A percentile compares a stretch with the other conserved stretches of the same genome.
Conservation (phyloP, 1,140 invertebrate genomes). For the Archegozetes longisetosus region DNA sequence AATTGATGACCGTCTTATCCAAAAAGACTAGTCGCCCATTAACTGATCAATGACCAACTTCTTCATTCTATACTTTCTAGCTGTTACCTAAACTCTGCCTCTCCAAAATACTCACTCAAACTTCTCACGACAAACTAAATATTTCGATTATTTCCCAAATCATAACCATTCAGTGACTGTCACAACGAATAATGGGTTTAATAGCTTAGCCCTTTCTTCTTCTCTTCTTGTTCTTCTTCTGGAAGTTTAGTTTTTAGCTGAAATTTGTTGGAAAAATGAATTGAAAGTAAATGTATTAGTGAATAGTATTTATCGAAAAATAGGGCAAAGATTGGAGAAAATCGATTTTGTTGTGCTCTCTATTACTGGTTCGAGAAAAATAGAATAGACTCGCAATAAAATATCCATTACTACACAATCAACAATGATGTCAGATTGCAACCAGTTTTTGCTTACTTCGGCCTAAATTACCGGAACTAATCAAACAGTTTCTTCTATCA, state of each 20-base stretch:
- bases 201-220: no score
- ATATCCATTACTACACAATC: not conserved
- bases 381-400: not conserved
- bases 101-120: no score
- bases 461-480: not conserved
- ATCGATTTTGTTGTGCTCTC: not conserved
- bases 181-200: no score
- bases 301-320: not conserved
- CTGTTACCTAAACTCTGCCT: no score
- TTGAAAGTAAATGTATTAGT: not conserved
- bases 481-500: not conserved
- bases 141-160: not conserved
- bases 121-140: not conserved
- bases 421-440: not conserved
- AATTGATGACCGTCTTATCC: not conserved
- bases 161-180: not conserved
- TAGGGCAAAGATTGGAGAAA: not conserved
- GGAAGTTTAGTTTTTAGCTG: not conserved
- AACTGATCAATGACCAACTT: no score
- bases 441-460: not conserved
- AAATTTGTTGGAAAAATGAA: not conserved
- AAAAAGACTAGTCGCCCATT: not conserved
- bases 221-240: no score
- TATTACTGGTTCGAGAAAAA: not conserved
- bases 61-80: no score